These are phyloP conservation scores for Ormyrus thymus DNA, from an alignment of 2,888 invertebrate genomes.

Conservation along the genomic window DNA sequence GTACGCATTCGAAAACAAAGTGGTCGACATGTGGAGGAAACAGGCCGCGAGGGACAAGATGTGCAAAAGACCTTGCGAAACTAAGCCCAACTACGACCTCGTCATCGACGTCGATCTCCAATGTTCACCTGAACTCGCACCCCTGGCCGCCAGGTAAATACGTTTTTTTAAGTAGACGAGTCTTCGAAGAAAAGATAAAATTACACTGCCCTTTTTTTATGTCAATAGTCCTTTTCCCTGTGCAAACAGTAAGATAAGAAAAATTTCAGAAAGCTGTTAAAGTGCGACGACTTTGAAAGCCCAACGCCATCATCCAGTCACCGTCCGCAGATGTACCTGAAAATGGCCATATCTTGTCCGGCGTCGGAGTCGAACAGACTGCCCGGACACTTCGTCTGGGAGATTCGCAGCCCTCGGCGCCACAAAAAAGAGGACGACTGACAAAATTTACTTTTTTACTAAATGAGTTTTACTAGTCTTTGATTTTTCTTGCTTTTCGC, in stretches of 20 bases:
- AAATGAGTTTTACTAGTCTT: too few relatives aligned
- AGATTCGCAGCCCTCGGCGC: slow-evolving; percentile 61
- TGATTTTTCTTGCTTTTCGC: too few relatives aligned
- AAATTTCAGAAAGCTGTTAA: slow-evolving; percentile 55
- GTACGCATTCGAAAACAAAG: slow-evolving; percentile 67
- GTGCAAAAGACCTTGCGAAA: background rate
- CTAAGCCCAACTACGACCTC: slow-evolving; percentile 63
- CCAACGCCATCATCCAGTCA: slow-evolving; percentile 35
- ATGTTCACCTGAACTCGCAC: slow-evolving; percentile 71
- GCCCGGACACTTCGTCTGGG: slow-evolving; percentile 68
- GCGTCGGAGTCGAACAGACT: slow-evolving; percentile 67
- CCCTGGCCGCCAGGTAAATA: slow-evolving; percentile 61
- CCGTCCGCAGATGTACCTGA: slow-evolving; percentile 65
- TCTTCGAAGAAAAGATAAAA: background rate
- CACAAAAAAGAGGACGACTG: background rate
- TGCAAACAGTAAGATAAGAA: background rate
- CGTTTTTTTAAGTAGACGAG: background rate
- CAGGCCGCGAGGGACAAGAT: slow-evolving; percentile 49
- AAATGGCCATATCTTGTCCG: slow-evolving; percentile 65
- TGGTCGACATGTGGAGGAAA: slow-evolving; percentile 44
- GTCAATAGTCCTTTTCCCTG: background rate
- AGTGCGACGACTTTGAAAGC: slow-evolving; percentile 65
- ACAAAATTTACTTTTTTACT: slow-evolving; percentile 33
- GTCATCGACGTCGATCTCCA: slow-evolving; percentile 67
- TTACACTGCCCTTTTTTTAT: background rate